These are phyloP conservation scores for Elanoides forficatus DNA, from an alignment of 2,113 vertebrate species.

Conservation along the genomic window DNA sequence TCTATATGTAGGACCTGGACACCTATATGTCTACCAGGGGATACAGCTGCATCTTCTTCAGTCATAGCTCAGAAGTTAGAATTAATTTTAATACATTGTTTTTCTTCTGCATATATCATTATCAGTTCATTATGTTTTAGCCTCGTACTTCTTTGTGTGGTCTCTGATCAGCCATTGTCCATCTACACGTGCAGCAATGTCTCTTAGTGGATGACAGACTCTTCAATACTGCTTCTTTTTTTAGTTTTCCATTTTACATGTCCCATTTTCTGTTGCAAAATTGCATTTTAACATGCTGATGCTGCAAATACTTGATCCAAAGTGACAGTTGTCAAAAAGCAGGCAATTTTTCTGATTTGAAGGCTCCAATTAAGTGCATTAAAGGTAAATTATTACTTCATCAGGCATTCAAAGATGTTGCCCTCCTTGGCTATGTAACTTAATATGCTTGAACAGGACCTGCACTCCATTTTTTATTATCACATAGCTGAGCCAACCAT, in stretches of 20 bases:
- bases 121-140: not conserved
- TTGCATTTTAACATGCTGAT: accelerated
- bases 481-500: not conserved
- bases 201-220: not conserved
- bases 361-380: not conserved
- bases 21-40: accelerated
- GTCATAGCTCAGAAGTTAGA: not conserved
- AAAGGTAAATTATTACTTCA: not conserved
- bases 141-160: not conserved
- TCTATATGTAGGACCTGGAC: not conserved
- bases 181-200: not conserved
- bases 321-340: not conserved
- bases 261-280: not conserved
- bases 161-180: not conserved
- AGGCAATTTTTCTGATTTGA: not conserved
- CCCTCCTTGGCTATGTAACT: not conserved
- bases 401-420: not conserved
- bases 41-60: not conserved
- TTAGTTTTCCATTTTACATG: not conserved
- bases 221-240: not conserved
- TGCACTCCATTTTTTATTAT: not conserved
- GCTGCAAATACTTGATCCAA: not conserved
- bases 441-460: not conserved
- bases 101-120: not conserved
- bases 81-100: not conserved